Base-by-base conservation (phyloP, 2,797 vertebrate species). In the Chiroxiphia lanceolata region DNA sequence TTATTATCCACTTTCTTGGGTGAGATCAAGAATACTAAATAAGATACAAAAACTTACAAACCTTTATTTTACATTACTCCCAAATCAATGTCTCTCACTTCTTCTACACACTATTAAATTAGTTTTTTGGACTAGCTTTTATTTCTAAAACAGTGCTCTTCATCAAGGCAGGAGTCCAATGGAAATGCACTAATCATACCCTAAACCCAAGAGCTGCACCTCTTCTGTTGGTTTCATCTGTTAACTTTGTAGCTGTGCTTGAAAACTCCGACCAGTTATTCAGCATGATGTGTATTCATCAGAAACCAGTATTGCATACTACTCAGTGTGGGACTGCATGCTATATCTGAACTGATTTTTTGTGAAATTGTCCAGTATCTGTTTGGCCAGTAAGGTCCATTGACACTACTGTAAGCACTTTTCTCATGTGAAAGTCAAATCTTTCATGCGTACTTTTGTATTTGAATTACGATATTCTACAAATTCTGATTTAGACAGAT, bases 1-100 rank as follows among this genome's bases (percentile, higher is more conserved):
- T 40, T 40, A 20, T 34, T 40, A 68, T 20, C 17, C 25, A 40
- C 4, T 74, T 57, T 40, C 26, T 51, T 36, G n/a, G 10, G 11
- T 0, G 1, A 74, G 18, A 74, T 11, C 0, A 1, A 72, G 38
- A 34, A 78, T 38, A 72, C 36, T 56, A 72, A 71, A 48, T 38
- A 77, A 72, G 59, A 77, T 9, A 4, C 45, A 38, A 72, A 87
- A 51, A 19, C 17, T 45, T 51, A 71, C 22, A 60, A 79, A 60
- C 3, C 13, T 50, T 61, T 54, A 61, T 54, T 68, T 31, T 33
- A 61, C 11, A 11, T 61, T 68, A 34, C 20, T 17, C 11, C 10
- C 68, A 48, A 54, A 68, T 54, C 40, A 74, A 65, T 15, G 33
- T 59, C 31, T 8, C 45, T 47, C 6, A 2, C 31, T 87, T 91